Conservation (phyloP, 2,113 vertebrate species). For the Cricetomys ansorgei region DNA sequence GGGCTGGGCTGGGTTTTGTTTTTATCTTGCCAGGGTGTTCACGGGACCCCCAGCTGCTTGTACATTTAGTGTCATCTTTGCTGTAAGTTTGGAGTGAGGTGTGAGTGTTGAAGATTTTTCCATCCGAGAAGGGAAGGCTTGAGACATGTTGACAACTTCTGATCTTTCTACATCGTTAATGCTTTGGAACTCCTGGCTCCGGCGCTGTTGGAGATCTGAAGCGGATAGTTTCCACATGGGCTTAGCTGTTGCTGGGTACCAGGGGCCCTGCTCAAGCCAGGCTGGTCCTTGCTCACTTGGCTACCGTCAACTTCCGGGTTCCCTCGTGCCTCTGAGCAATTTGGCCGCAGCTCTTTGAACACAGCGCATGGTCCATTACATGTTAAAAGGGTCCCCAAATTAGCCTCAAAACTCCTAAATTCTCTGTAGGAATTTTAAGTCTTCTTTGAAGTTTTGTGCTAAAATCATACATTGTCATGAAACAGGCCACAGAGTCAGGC, state of each 20-base stretch:
- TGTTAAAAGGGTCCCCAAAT: conserved; percentile 7
- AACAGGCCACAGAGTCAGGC: neutral
- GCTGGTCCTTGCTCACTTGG: neutral
- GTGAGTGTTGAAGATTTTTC: conserved; percentile 49
- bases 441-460: neutral
- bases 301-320: fast-evolving
- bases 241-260: neutral
- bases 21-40: neutral
- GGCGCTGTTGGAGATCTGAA: neutral
- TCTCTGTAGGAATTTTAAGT: conserved; percentile 13
- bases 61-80: neutral
- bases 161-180: conserved; percentile 7
- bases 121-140: conserved; percentile 2
- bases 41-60: neutral
- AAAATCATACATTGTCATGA: neutral
- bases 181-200: neutral
- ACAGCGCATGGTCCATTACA: neutral
- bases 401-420: neutral
- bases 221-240: neutral
- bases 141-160: conserved; percentile 32
- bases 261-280: too few relatives aligned
- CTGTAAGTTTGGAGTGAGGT: neutral
- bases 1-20: neutral
- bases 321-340: neutral
- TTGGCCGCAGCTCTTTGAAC: neutral